Evolutionary conservation across 2,888 invertebrate species (phyloP), one percentile per base, ranked within the genome.

Genomic region (Bruchidius siliquastri): DNA sequence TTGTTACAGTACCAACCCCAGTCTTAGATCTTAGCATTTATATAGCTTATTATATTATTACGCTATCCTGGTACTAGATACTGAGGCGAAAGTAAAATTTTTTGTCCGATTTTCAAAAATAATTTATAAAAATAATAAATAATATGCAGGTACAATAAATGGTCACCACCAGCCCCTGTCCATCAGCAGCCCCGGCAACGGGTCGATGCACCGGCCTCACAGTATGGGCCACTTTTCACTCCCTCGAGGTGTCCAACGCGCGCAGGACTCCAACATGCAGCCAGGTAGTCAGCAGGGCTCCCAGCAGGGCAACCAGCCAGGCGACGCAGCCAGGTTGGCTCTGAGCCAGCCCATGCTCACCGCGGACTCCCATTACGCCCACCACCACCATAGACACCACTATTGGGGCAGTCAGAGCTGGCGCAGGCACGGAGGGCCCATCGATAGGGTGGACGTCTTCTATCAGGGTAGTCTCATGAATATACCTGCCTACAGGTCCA

Each of bases 391-490:
- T 66, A 76, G 74, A 26, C 75, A 77, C 22, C 74, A 73, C 66
- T 79, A 80, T 70, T 90, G 89, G 66, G 92, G 91, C 49, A 93
- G 93, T 79, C 84, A 83, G 69, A 80, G 79, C 76, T 78, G 82
- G 66, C 77, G 81, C 69, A 80, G 78, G 72, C 81, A 81, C 66
- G 78, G 80, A 22, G 93, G 95, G 0, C 93, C 96, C 20, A 92
- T 97, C 90, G 91, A 93, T 81, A 90, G 95, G 72, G 94, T 94
- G 72, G 97, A 98, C 85, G 92, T 96, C 10, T 92, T 98, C 81
- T 97, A 97, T 85, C 93, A 94, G 83, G 96, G 96, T 78, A 94
- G 91, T 82, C 86, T 93, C 73, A 83, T 84, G 81, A 86, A 86
- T 77, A 85, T 87, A 66, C 84, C 86, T 0, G 82, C 84, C 2